Evolutionary conservation across 1,140 invertebrate genomes (phyloP), one percentile per base, ranked within the genome.

Genomic region (Drosophila setifemur): DNA sequence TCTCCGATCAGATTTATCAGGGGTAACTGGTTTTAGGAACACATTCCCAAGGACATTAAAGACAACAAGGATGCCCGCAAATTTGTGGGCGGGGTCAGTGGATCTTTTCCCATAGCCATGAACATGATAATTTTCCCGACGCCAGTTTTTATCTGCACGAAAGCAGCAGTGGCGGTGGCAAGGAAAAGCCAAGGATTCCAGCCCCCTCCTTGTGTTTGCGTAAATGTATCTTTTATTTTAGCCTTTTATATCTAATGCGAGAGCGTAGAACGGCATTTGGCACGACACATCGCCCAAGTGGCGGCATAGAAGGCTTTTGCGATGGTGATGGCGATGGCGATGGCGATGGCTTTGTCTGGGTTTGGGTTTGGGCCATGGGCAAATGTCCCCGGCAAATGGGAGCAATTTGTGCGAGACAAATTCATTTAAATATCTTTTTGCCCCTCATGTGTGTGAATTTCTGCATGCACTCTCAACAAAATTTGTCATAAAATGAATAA

Each of bases 221-320:
- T 69, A 85, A 85, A 86, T 86, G 81, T 86, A 86, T 86, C 75
- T 86, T 86, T 86, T 86, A 86, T 86, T 86, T 86, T 86, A 81
- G 81, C 75, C 79, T 85, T 85, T 79, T 85, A 79, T 83, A 71
- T 85, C 79, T 83, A 74, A 85, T 78, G 79, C 79, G 73, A 85
- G 79, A 85, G 79, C 43, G 70, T 49, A 44, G 70, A 74, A 73
- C 60, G 63, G 75, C 81, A 86, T 85, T 85, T 85, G 79, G 79
- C 81, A 86, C 66, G 79, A 83, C 79, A 85, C 79, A 83, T 83
- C 61, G 78, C 74, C 79, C 81, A 72, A 85, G 70, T 85, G 79
- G 79, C 78, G 78, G 79, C 78, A 57, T 48, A 23, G 57, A 42
- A 64, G 60, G 42, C 60, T 63, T 39, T 40, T 55, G 31, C 28